Percentiles rank a stretch among this genome's conserved stretches.
phyloP scores from a whole-genome alignment of 2,797 vertebrate species.

The Tadarida brasiliensis region DNA sequence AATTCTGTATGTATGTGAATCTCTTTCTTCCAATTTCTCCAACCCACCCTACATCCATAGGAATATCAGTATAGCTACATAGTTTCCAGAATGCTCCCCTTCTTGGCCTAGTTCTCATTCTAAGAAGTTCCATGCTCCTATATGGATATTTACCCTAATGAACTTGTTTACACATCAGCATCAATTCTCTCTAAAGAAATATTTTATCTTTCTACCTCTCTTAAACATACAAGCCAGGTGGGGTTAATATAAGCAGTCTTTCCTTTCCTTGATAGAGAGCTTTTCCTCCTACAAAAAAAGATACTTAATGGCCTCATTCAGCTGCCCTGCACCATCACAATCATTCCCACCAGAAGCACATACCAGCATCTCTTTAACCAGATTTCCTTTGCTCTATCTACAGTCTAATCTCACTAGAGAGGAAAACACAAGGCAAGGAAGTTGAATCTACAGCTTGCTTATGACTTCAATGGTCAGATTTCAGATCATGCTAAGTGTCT shows the following conservation, averaged over 20 bases:
- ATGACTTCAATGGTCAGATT: slow-evolving; percentile 23
- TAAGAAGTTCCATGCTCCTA: background rate
- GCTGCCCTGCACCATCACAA: background rate
- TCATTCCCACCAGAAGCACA: background rate
- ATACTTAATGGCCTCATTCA: background rate
- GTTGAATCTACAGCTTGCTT: background rate
- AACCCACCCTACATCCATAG: background rate
- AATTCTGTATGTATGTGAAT: background rate
- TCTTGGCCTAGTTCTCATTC: slow-evolving; percentile 22
- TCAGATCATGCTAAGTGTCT: background rate
- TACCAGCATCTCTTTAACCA: background rate
- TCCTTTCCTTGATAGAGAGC: background rate
- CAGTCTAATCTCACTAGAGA: background rate
- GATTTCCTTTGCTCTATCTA: slow-evolving; percentile 37
- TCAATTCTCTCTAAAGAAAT: background rate
- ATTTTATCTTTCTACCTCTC: slow-evolving; percentile 38
- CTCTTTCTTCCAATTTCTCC: background rate
- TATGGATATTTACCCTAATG: background rate
- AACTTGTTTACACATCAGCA: background rate
- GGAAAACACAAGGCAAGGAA: background rate
- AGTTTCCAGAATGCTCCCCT: background rate
- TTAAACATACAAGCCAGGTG: slow-evolving; percentile 13
- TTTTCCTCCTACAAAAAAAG: slow-evolving; percentile 20
- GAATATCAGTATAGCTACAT: background rate
- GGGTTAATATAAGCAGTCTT: slow-evolving; percentile 13